phyloP scores from a whole-genome alignment of 2,113 vertebrate genomes.

The Polypterus bichir region DNA sequence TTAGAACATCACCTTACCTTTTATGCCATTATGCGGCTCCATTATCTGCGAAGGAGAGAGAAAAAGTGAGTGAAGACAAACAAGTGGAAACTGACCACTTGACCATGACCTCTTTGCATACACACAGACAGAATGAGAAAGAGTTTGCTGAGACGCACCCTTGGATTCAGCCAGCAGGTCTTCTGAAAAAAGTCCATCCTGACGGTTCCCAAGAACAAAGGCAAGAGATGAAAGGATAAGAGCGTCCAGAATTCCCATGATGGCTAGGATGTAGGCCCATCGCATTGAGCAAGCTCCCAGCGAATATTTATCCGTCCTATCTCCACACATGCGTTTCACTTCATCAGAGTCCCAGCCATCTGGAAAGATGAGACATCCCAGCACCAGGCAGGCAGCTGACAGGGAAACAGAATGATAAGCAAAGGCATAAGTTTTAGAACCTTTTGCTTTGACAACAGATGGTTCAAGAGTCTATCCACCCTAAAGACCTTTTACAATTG shows the following conservation, averaged over 20 bases:
- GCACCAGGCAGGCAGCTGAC: conserved; percentile 84
- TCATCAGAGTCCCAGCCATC: conserved; percentile 90
- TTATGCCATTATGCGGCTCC: conserved; percentile 64
- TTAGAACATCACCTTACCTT: conserved; percentile 53
- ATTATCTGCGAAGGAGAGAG: conserved; percentile 59
- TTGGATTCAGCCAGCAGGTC: conserved; percentile 93
- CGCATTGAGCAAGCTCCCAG: conserved; percentile 86
- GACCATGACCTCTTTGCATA: not conserved
- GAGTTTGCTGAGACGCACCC: conserved; percentile 49
- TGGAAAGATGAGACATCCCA: conserved; percentile 95
- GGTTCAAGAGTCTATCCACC: no score
- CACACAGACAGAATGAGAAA: conserved; percentile 18
- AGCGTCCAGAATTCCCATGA: conserved; percentile 91
- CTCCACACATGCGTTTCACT: conserved; percentile 84
- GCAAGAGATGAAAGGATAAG: conserved; percentile 93
- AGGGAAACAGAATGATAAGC: conserved; percentile 21
- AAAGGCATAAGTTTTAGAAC: conserved; percentile 24
- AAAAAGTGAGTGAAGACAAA: conserved; percentile 44
- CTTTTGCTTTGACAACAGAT: no score
- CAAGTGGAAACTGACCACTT: no score
- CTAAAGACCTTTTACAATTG: no score
- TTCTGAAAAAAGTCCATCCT: conserved; percentile 88
- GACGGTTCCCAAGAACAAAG: conserved; percentile 89
- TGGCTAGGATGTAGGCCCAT: conserved; percentile 90
- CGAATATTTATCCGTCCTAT: conserved; percentile 86